phyloP scores from a whole-genome alignment of 2,113 vertebrate species.

The Psilopogon haemacephalus region DNA sequence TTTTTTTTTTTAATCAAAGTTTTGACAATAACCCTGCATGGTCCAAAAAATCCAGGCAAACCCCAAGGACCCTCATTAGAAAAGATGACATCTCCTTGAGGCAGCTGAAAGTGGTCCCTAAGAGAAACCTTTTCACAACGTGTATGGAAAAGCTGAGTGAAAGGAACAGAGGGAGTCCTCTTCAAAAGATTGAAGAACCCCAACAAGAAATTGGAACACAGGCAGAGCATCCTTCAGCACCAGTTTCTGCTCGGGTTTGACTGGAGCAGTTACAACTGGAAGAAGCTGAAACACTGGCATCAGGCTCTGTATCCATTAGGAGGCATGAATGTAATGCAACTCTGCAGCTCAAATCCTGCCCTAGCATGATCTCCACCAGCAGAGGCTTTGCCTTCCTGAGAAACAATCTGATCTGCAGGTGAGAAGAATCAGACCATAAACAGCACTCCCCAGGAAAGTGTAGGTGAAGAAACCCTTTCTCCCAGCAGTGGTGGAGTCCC shows the following conservation, averaged over 20 bases:
- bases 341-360: not conserved
- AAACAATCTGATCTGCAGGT: not conserved
- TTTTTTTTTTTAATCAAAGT: not conserved
- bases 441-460: not conserved
- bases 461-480: not conserved
- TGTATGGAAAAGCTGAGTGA: not conserved
- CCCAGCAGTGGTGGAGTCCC: not conserved
- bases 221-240: not conserved
- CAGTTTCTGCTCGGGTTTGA: not conserved
- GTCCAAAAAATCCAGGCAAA: not conserved
- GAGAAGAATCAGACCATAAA: not conserved
- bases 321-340: not conserved
- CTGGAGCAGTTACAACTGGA: not conserved
- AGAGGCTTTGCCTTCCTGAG: not conserved
- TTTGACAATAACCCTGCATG: not conserved
- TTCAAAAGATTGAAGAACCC: not conserved
- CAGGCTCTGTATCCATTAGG: not conserved
- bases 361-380: not conserved
- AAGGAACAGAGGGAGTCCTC: not conserved
- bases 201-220: rapidly evolving
- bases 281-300: not conserved
- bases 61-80: not conserved
- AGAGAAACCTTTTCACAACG: not conserved
- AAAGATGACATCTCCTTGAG: not conserved
- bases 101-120: not conserved